Evolutionary conservation across 37 sponge, comb jelly and placozoan species (phyloP).

Genomic region (Lycopodina hypogea): DNA sequence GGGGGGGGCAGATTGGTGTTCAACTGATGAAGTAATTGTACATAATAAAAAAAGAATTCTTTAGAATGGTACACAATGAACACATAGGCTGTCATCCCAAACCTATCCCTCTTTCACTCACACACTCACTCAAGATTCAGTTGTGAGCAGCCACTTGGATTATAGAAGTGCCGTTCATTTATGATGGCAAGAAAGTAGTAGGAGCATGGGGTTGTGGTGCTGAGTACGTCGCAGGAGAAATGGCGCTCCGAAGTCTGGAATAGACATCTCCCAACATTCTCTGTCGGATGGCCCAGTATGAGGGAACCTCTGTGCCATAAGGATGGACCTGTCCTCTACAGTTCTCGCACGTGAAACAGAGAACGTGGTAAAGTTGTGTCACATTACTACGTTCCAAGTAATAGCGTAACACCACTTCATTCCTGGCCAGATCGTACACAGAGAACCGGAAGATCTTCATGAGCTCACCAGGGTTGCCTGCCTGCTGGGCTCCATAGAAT

Average conservation of each 20-base stretch:
- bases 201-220: slow-evolving; percentile 6
- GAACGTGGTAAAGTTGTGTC: slow-evolving; percentile 50
- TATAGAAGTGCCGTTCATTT: background rate
- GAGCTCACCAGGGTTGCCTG: slow-evolving; percentile 35
- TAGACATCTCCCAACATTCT: slow-evolving; percentile 43
- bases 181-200: slow-evolving; percentile 19
- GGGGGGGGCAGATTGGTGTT: too few relatives aligned
- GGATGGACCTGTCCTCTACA: slow-evolving; percentile 56
- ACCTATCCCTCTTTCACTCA: background rate
- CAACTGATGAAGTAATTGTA: too few relatives aligned
- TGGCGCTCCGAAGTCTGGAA: slow-evolving; percentile 24
- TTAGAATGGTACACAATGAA: too few relatives aligned
- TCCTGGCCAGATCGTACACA: slow-evolving; percentile 51
- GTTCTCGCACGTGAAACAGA: slow-evolving; percentile 50
- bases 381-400: slow-evolving; percentile 61
- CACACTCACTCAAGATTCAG: background rate
- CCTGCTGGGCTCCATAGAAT: slow-evolving; percentile 35
- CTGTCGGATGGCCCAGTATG: slow-evolving; percentile 58
- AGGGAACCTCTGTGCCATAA: slow-evolving; percentile 41
- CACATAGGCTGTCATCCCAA: too few relatives aligned
- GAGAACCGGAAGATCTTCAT: slow-evolving; percentile 72
- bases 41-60: too few relatives aligned
- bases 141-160: slow-evolving; percentile 13
- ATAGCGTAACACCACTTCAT: slow-evolving; percentile 54
- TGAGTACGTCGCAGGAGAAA: background rate